Percentiles rank a stretch among this genome's conserved stretches.
Evolutionary conservation across 1,140 invertebrate species (phyloP).

Genomic region (Penaeus vannamei): DNA sequence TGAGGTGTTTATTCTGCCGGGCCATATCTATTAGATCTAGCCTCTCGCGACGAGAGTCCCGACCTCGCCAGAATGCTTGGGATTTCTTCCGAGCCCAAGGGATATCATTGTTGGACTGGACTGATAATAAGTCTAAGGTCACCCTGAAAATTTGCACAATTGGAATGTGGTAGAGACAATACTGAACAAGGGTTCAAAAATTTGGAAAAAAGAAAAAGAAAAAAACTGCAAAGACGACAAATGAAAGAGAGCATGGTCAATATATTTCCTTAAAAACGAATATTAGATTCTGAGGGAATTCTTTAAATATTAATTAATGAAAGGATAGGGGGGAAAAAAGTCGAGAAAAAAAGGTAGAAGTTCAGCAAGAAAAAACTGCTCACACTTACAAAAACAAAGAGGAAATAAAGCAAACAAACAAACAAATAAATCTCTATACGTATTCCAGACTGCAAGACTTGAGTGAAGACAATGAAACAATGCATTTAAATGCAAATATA

Average conservation of each 20-base stretch:
- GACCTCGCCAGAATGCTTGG: slow-evolving; percentile 91
- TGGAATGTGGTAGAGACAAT: too few species aligned
- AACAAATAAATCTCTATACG: too few species aligned
- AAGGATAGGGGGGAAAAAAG: not conserved
- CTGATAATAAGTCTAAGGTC: slow-evolving; percentile 89
- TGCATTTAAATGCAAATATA: too few species aligned
- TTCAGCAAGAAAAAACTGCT: too few species aligned
- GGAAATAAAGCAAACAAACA: too few species aligned
- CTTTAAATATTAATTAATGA: not conserved
- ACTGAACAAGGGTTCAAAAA: too few species aligned
- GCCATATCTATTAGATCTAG: slow-evolving; percentile 88
- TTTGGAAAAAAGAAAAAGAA: too few species aligned
- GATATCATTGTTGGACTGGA: slow-evolving; percentile 83
- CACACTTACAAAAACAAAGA: too few species aligned
- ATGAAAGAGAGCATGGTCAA: not conserved
- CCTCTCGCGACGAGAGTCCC: slow-evolving; percentile 88
- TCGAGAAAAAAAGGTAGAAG: too few species aligned
- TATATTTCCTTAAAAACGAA: not conserved
- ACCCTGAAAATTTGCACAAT: slow-evolving; percentile 76
- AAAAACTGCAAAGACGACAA: too few species aligned
- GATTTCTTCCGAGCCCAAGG: slow-evolving; percentile 83
- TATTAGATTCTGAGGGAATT: not conserved
- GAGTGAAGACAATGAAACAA: too few species aligned
- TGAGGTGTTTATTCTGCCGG: slow-evolving; percentile 82
- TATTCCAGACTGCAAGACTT: too few species aligned